Evolutionary conservation across 2,113 vertebrate genomes (phyloP).

Genomic region (Ceyx cyanopectus): DNA sequence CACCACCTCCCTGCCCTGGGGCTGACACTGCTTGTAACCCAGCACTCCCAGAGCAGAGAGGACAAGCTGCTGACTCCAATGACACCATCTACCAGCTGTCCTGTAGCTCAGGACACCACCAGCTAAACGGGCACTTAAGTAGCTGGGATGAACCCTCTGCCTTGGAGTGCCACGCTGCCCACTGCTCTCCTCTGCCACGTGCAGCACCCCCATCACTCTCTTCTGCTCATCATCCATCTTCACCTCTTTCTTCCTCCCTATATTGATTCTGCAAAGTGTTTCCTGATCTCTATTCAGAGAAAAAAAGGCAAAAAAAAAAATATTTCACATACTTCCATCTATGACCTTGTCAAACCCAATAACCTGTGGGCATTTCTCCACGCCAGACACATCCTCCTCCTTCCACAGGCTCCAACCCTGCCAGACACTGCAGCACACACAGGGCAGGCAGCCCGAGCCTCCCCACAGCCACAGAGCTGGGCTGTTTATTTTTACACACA

Average conservation of each 20-base stretch:
- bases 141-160: neutral
- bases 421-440: neutral
- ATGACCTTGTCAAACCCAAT: neutral
- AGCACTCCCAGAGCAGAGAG: neutral
- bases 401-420: neutral
- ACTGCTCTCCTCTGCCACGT: neutral
- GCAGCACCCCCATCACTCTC: neutral
- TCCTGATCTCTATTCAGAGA: neutral
- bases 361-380: neutral
- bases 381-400: constrained; percentile 8
- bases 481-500: neutral
- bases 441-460: neutral
- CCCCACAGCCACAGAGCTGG: neutral
- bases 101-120: neutral
- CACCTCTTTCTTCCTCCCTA: neutral
- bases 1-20: neutral
- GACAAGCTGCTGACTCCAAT: neutral
- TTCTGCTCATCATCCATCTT: neutral
- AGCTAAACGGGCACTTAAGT: accelerated
- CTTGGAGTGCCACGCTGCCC: neutral
- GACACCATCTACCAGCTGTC: neutral
- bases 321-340: neutral
- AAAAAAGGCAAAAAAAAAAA: neutral
- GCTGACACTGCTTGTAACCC: neutral
- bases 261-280: neutral